Base-by-base conservation (phyloP, 2,888 invertebrate genomes). In the Orthosia cruda region DNA sequence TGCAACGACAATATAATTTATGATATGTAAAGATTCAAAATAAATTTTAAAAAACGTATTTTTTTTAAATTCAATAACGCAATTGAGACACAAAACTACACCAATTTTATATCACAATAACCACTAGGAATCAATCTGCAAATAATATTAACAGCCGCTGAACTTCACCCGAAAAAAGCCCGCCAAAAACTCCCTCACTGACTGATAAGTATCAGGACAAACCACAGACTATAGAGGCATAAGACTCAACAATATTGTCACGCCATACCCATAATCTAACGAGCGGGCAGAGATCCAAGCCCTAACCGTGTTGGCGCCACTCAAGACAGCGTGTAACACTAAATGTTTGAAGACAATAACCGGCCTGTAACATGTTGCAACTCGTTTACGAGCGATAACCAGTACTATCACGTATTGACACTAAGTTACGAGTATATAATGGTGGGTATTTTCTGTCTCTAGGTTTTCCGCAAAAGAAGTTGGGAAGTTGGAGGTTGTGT, bases 231-330 rank as follows among this genome's bases (percentile, higher is more conserved):
- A 55, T 11, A 26, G 9, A 68, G n/a, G 40, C 2, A 15, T 55
- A 49, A n/a, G 13, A 70, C 50, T 49, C 11, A 9, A 49, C 16
- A 13, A 73, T 49, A 64, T 57, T 59, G 40, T 45, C 45, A 76
- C n/a, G n/a, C 7, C 23, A 13, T 57, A 66, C 13, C 20, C n/a
- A 16, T 63, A 49, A 47, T 55, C 12, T 11, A 23, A 45, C 16
- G 57, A 54, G 23, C 77, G 67, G 78, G 78, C 78, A 78, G 63
- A 15, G n/a, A 11, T 77, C 78, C 78, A 77, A 78, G n/a, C 20
- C 40, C 18, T 16, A 32, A 67, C 66, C 54, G 1, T 59, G 63
- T 78, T 78, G 78, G 78, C 77, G 18, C 73, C 1, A 52, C 67
- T 65, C 50, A 68, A 68, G 78, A 77, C 78, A 79, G 0, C 55